These are phyloP conservation scores for Pogonocichla stellata DNA, from an alignment of 2,113 vertebrate genomes.

Conservation along the genomic window DNA sequence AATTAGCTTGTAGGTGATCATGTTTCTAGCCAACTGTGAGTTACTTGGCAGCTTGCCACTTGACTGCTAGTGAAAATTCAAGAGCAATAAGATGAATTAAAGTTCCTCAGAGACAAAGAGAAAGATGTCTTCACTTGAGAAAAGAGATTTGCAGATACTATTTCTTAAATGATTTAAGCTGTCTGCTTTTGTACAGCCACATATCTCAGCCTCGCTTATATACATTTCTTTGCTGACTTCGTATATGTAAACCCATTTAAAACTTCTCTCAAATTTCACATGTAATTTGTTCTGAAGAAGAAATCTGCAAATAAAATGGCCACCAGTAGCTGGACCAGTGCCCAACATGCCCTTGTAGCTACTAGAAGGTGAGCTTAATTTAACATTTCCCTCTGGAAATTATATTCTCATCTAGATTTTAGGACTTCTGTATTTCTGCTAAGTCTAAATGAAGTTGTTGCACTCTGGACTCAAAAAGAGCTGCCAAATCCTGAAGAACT, in stretches of 20 bases:
- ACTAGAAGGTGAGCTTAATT: not conserved
- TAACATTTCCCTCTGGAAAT: not conserved
- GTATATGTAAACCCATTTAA: not conserved
- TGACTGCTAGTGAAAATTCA: constrained; percentile 37
- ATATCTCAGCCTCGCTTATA: not conserved
- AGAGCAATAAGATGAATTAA: constrained; percentile 34
- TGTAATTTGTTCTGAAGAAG: not conserved
- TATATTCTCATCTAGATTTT: not conserved
- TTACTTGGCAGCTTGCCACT: constrained; percentile 46
- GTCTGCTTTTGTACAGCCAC: not conserved
- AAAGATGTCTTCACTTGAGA: constrained; percentile 29
- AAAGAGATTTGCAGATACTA: not conserved
- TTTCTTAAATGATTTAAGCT: constrained; percentile 5
- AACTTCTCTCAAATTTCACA: not conserved
- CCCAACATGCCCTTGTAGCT: not conserved
- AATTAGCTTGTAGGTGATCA: constrained; percentile 61
- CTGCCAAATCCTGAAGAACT: not conserved
- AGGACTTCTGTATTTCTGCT: not conserved
- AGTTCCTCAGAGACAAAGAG: constrained; percentile 50
- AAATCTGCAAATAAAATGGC: not conserved
- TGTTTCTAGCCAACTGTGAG: constrained; percentile 47
- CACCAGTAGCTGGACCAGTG: not conserved
- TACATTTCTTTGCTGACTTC: not conserved
- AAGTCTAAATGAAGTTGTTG: not conserved
- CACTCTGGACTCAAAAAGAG: not conserved